phyloP scores from a whole-genome alignment of 2,888 invertebrate genomes.

The Argyresthia albistria region DNA sequence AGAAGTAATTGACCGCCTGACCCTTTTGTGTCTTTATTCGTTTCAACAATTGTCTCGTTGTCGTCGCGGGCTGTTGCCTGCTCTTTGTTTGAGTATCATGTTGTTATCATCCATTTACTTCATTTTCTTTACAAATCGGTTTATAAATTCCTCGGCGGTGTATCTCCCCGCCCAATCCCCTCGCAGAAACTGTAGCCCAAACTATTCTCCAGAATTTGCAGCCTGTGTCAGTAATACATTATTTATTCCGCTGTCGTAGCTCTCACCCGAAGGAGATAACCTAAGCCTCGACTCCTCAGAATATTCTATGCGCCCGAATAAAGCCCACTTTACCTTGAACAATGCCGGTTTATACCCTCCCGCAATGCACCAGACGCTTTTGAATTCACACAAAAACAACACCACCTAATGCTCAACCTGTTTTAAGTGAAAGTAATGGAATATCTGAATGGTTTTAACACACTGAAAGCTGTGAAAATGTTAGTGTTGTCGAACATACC shows the following conservation, averaged over 20 bases:
- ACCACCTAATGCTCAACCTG: slow-evolving; percentile 31
- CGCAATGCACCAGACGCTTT: slow-evolving; percentile 30
- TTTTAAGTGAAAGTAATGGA: slow-evolving; percentile 63
- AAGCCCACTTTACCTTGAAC: slow-evolving; percentile 44
- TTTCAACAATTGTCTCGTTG: not conserved
- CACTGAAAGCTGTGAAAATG: slow-evolving; percentile 66
- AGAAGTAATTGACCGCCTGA: not conserved
- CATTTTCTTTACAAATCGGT: not conserved
- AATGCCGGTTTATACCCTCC: slow-evolving; percentile 47
- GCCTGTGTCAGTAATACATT: slow-evolving; percentile 16
- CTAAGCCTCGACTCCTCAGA: slow-evolving; percentile 33
- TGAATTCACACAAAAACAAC: slow-evolving; percentile 33
- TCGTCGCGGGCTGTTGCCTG: not conserved
- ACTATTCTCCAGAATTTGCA: no score
- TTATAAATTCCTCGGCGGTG: not conserved
- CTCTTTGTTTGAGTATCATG: not conserved
- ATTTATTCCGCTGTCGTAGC: slow-evolving; percentile 36
- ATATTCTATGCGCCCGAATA: slow-evolving; percentile 52
- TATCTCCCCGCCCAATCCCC: no score
- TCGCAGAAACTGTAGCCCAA: no score
- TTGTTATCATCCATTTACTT: not conserved
- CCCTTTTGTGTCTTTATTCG: not conserved
- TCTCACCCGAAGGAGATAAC: slow-evolving; percentile 37
- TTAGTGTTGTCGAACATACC: slow-evolving; percentile 64
- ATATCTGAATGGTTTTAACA: slow-evolving; percentile 55